Base-by-base conservation (phyloP, 2,888 invertebrate species). In the Folsomia candida region DNA sequence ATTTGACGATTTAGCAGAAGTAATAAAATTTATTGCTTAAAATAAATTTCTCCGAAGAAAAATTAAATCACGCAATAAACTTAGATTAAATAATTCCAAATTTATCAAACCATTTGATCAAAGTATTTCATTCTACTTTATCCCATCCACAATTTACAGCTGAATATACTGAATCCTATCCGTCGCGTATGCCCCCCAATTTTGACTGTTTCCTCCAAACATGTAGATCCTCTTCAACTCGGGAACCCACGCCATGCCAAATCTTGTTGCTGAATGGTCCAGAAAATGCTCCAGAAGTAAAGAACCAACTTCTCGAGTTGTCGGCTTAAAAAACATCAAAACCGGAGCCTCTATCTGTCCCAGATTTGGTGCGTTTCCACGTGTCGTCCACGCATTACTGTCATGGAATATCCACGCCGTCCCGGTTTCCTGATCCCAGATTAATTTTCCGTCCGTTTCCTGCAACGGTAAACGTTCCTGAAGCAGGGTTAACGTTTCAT, bases 171-270 rank as follows among this genome's bases (percentile, higher is more conserved):
- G 54, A 54, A 54, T 54, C n/a, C 54, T 54, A 14, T 6, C 11
- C 6, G 54, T 14, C 4, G 54, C 54, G n/a, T 54, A 20, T 4
- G 6, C 4, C 54, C 54, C 6, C 54, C 54, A 54, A 54, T 22
- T 54, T 54, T 54, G 11, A 54, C n/a, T 20, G 20, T 54, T 54
- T 54, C 54, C 54, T 4, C 54, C 54, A 54, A 54, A 54, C 54
- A 54, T 54, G 20, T 54, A 54, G n/a, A 54, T 54, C 20, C 54
- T 6, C 6, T 54, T 54, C n/a, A 54, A 54, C n/a, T 54, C n/a
- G 6, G 54, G 11, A 4, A 54, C 54, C 4, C 6, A 54, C 6
- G 54, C 22, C 6, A 20, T 4, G 11, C 54, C 54, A 22, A 18
- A 54, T 54, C 54, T 6, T 14, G 22, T 54, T 54, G 6, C 18